Percentiles rank a stretch among this genome's conserved stretches.
Evolutionary conservation across 1,140 invertebrate species (phyloP).

Genomic region (Tetragnatha versicolor): DNA sequence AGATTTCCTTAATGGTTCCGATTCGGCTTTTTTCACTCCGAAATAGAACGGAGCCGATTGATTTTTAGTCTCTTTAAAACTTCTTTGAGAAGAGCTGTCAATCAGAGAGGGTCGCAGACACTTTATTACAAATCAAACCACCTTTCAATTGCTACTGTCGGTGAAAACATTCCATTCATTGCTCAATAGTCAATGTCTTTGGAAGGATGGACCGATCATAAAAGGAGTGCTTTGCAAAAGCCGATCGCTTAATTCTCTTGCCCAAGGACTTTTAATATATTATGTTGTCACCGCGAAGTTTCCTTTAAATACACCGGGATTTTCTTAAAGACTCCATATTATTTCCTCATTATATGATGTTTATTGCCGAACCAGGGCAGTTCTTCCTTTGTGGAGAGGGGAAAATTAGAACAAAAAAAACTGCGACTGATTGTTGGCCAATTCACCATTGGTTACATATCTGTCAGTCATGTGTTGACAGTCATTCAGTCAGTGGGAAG

Average conservation of each 20-base stretch:
- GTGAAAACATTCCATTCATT: constrained; percentile 16
- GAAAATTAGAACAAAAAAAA: not conserved
- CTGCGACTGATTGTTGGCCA: not conserved
- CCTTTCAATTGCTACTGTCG: constrained; percentile 11
- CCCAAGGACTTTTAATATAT: constrained; percentile 35
- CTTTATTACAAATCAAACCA: constrained; percentile 20
- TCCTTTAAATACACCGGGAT: constrained; percentile 10
- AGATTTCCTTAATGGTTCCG: constrained; percentile 1
- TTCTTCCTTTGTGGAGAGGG: not conserved
- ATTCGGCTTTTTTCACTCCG: not conserved
- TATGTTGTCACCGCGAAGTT: constrained; percentile 38
- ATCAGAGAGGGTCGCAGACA: not conserved
- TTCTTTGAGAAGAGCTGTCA: not conserved
- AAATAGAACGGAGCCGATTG: not conserved
- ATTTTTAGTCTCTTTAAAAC: not conserved
- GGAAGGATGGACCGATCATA: constrained; percentile 8
- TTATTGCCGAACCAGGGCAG: constrained; percentile 25
- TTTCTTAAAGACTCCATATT: constrained; percentile 22
- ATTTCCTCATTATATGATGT: constrained; percentile 33
- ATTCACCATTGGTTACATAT: constrained; percentile 7
- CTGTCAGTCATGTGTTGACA: constrained; percentile 18
- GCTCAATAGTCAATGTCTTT: constrained; percentile 34
- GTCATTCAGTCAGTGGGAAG: constrained; percentile 12
- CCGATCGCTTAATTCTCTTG: not conserved
- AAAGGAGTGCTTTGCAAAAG: not conserved